A percentile compares a stretch with the other conserved stretches of the same genome.
Evolutionary conservation across 2,797 vertebrate genomes (phyloP).

Genomic region (Picus viridis): DNA sequence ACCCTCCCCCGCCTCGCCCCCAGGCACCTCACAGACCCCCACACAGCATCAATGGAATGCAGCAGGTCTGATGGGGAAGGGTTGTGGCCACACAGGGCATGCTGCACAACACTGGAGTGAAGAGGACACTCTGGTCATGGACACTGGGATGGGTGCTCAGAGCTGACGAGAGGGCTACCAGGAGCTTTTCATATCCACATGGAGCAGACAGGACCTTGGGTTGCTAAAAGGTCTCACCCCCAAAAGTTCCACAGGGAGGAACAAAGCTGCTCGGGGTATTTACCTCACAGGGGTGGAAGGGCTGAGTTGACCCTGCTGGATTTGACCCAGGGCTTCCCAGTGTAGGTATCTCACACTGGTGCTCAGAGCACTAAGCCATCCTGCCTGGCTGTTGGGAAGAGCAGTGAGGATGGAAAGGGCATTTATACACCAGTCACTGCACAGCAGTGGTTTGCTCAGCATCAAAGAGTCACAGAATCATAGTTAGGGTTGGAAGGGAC

Average conservation of each 20-base stretch:
- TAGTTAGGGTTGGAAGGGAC: too few relatives aligned
- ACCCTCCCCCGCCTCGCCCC: background rate
- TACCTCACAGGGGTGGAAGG: conserved; percentile 37
- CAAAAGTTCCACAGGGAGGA: conserved; percentile 15
- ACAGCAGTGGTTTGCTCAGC: background rate
- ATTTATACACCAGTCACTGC: background rate
- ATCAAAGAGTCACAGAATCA: background rate
- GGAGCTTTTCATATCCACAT: background rate
- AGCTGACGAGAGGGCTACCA: background rate
- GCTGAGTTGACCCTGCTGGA: conserved; percentile 47
- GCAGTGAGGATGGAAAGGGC: conserved; percentile 49
- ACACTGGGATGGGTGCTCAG: background rate
- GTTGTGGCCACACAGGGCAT: conserved; percentile 22
- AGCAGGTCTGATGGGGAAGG: background rate
- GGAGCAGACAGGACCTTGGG: conserved; percentile 6
- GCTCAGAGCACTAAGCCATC: conserved; percentile 56
- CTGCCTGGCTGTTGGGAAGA: conserved; percentile 56
- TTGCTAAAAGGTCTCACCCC: conserved; percentile 2
- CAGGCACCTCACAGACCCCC: background rate
- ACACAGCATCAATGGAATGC: background rate
- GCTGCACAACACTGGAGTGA: conserved; percentile 2
- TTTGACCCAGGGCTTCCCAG: conserved; percentile 55
- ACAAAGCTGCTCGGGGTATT: conserved; percentile 16
- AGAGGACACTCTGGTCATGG: background rate
- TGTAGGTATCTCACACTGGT: conserved; percentile 39